A percentile compares a stretch with the other conserved stretches of the same genome.
Conservation (phyloP, 1,140 invertebrate genomes). For the Arctopsyche grandis region DNA sequence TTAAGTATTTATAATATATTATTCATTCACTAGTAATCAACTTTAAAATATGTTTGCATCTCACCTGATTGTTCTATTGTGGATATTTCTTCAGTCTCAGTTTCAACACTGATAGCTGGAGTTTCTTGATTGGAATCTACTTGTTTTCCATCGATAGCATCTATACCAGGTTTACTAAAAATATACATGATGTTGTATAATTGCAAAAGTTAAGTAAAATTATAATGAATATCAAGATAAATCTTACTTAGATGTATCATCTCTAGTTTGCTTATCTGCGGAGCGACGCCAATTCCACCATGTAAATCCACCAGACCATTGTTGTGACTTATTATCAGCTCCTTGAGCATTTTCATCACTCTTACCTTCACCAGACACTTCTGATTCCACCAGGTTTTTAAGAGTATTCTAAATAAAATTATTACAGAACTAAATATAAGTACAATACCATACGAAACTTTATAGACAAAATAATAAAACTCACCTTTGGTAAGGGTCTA, state of each 20-base stretch:
- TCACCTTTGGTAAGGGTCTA: conserved; percentile 77
- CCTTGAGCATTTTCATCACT: conserved; percentile 57
- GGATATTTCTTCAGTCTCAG: background rate
- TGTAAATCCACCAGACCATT: conserved; percentile 59
- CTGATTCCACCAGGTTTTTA: conserved; percentile 58
- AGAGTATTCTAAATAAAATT: conserved; percentile 57
- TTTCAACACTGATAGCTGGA: conserved; percentile 34
- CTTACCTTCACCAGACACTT: conserved; percentile 57
- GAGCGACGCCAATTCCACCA: conserved; percentile 82
- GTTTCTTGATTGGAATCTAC: conserved; percentile 28
- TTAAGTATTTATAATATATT: background rate
- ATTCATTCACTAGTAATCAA: background rate
- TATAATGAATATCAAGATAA: background rate
- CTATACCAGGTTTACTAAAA: conserved; percentile 1
- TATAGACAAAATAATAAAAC: conserved; percentile 39
- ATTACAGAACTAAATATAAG: conserved; percentile 24
- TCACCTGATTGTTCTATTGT: background rate
- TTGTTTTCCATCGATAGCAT: conserved; percentile 40
- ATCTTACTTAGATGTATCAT: conserved; percentile 45
- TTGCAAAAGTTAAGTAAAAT: conserved; percentile 2
- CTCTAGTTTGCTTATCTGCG: conserved; percentile 58
- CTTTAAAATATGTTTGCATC: background rate
- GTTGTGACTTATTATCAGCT: conserved; percentile 57
- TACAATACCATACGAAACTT: background rate
- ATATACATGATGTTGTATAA: background rate